These are phyloP conservation scores for Solenopsis fugax DNA, from an alignment of 1,140 invertebrate species.

Conservation along the genomic window DNA sequence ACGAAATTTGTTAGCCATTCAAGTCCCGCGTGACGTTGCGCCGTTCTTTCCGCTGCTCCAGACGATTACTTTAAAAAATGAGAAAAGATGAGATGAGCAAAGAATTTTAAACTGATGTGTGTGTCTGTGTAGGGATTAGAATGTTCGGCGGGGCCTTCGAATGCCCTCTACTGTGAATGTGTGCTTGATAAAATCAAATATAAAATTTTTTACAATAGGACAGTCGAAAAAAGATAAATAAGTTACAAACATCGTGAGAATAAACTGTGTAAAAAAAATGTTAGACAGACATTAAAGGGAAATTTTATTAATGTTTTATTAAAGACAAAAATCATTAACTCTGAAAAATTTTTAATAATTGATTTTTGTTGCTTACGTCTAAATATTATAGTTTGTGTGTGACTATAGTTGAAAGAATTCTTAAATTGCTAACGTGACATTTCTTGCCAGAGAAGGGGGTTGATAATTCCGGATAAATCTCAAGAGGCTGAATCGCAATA, in stretches of 20 bases:
- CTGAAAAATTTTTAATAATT: not conserved
- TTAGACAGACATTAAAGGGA: not conserved
- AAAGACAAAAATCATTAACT: constrained; percentile 17
- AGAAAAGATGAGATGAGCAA: not conserved
- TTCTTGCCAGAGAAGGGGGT: not conserved
- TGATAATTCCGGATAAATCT: constrained; percentile 1
- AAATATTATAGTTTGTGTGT: not conserved
- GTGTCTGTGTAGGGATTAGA: not conserved
- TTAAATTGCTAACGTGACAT: not conserved
- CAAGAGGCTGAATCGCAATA: constrained; percentile 11
- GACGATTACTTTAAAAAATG: not conserved
- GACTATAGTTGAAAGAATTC: not conserved
- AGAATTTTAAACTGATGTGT: not conserved
- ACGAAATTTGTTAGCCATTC: not conserved
- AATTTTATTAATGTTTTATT: not conserved
- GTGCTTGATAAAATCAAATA: not conserved
- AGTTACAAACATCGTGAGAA: not conserved
- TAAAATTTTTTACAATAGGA: not conserved
- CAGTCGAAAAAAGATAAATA: not conserved
- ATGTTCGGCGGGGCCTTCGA: not conserved
- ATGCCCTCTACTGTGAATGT: not conserved
- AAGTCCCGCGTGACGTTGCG: no score
- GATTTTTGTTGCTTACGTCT: not conserved
- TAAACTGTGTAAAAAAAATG: not conserved
- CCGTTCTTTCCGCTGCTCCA: not conserved